phyloP scores from a whole-genome alignment of 2,113 vertebrate species.

The Chionomys nivalis region DNA sequence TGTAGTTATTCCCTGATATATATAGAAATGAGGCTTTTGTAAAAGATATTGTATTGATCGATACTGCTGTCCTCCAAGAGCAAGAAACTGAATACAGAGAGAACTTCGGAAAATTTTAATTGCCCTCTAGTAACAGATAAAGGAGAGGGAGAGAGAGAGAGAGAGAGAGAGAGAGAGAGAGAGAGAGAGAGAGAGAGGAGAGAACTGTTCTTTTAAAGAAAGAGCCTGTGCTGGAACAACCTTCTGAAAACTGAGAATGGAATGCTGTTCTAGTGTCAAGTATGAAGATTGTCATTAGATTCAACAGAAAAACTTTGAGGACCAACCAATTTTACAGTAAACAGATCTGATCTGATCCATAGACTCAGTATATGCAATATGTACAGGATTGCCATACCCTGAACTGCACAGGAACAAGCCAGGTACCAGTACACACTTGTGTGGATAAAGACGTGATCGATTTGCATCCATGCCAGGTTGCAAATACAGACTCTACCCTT shows the following conservation, averaged over 20 bases:
- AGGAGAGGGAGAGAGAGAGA: background rate
- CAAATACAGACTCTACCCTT: background rate
- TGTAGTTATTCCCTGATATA: background rate
- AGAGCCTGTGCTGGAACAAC: background rate
- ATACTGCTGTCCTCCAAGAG: background rate
- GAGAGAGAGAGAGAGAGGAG: background rate
- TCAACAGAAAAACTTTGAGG: background rate
- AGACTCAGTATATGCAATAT: background rate
- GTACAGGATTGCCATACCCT: background rate
- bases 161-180: background rate
- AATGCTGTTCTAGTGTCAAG: background rate
- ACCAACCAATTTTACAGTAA: background rate
- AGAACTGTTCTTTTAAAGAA: background rate
- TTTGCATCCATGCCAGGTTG: background rate
- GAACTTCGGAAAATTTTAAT: background rate
- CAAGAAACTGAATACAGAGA: background rate
- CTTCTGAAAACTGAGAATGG: background rate
- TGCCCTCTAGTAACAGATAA: too few species aligned
- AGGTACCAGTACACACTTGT: background rate
- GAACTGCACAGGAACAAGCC: background rate
- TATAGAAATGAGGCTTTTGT: too few species aligned
- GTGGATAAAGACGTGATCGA: fast-evolving
- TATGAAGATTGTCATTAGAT: background rate
- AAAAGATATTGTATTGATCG: background rate
- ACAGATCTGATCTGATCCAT: background rate